A percentile compares a stretch with the other conserved stretches of the same genome.
These are phyloP conservation scores for Gymnogyps californianus DNA, from an alignment of 2,113 vertebrate genomes.

Conservation along the genomic window DNA sequence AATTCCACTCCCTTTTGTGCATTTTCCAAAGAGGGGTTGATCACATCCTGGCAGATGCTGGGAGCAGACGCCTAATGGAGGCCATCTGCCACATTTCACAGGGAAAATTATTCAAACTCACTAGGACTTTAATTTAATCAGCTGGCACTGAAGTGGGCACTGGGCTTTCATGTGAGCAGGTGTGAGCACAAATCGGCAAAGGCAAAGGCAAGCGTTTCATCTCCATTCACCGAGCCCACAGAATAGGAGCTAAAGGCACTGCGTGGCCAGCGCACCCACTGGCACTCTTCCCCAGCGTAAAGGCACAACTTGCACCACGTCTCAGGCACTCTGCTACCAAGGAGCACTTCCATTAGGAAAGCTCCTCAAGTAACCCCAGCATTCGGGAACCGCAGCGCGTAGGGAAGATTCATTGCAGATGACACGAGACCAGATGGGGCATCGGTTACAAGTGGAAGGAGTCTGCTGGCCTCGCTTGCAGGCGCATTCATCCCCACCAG, in stretches of 20 bases:
- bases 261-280: fast-evolving
- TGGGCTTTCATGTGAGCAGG: slow-evolving; percentile 13
- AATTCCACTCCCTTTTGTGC: slow-evolving; percentile 37
- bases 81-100: slow-evolving; percentile 60
- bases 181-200: not conserved
- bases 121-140: slow-evolving; percentile 56
- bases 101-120: slow-evolving; percentile 40
- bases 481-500: fast-evolving
- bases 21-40: slow-evolving; percentile 7
- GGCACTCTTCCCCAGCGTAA: fast-evolving
- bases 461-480: fast-evolving
- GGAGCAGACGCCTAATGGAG: slow-evolving; percentile 65
- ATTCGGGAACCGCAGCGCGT: fast-evolving
- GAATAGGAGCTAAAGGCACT: fast-evolving
- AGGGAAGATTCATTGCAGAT: not conserved
- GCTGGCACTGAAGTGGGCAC: slow-evolving; percentile 57
- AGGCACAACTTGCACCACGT: fast-evolving
- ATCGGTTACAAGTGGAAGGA: fast-evolving
- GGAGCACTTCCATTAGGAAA: fast-evolving
- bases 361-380: not conserved
- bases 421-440: not conserved
- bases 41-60: slow-evolving; percentile 58
- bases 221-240: fast-evolving
- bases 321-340: fast-evolving
- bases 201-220: not conserved